phyloP scores from a whole-genome alignment of 2,797 vertebrate genomes.

The Leucoraja ocellata region DNA sequence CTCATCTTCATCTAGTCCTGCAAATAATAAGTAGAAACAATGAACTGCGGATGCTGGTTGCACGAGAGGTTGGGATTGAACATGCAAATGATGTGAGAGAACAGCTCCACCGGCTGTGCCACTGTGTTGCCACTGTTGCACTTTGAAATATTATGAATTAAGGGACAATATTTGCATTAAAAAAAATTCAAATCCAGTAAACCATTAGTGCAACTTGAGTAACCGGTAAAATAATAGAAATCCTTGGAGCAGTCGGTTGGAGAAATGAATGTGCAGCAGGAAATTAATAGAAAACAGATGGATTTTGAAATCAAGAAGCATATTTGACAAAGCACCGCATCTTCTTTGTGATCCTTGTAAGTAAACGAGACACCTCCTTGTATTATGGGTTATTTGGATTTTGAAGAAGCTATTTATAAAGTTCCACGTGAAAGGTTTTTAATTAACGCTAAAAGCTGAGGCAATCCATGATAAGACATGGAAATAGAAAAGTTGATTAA shows the following conservation, averaged over 20 bases:
- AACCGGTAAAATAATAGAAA: background rate
- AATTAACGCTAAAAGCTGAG: background rate
- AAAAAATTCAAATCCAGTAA: background rate
- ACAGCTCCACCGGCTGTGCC: too few species aligned
- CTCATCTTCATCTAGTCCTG: too few species aligned
- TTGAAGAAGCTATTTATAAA: slow-evolving; percentile 4
- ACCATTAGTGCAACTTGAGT: background rate
- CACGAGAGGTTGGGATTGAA: too few species aligned
- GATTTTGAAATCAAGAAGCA: background rate
- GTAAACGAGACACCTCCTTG: background rate
- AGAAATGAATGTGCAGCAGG: background rate
- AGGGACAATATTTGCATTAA: background rate
- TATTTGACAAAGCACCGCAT: background rate
- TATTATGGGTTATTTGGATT: background rate
- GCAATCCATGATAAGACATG: background rate
- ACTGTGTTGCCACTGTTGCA: too few species aligned
- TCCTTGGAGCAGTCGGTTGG: background rate
- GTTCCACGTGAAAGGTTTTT: background rate
- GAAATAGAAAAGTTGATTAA: slow-evolving; percentile 5
- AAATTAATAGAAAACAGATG: background rate
- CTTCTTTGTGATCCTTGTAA: background rate
- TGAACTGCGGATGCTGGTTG: too few species aligned
- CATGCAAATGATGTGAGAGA: too few species aligned
- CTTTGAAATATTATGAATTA: background rate
- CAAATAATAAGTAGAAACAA: too few species aligned